Evolutionary conservation across 1,140 invertebrate species (phyloP), one percentile per base, ranked within the genome.

Genomic region (Hypothenemus hampei): DNA sequence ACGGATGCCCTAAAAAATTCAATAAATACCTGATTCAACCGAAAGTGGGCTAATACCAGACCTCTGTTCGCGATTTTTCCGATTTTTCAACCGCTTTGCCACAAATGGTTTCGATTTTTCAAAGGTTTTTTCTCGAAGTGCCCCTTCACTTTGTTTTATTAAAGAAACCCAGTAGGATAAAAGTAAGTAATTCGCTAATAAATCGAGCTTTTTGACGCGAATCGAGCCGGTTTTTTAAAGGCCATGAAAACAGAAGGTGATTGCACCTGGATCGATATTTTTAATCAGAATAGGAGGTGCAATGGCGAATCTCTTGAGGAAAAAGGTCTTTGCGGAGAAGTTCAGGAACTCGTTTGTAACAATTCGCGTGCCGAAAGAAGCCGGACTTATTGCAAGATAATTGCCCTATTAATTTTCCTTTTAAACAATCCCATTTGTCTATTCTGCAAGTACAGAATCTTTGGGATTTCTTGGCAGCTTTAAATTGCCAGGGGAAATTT

Each of bases 401-500:
- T 56, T 56, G 53, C 53, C n/a, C 53, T 56, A 56, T 56, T 56
- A 56, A 56, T 56, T 56, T 48, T 48, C 43, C 26, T 21, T 22
- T 48, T 47, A 48, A 56, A 56, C 44, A 47, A 33, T 35, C 31
- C 37, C 44, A 48, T 56, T 56, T 56, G 37, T 56, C 53, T 56
- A 56, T 46, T 48, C 35, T 22, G 44, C 44, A 41, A 56, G 44
- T 54, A 43, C 52, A 46, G 43, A 44, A 43, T 22, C 45, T 45
- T 22, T n/a, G n/a, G n/a, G n/a, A n/a, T n/a, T n/a, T n/a, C n/a
- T n/a, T n/a, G n/a, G n/a, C n/a, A n/a, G n/a, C n/a, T n/a, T n/a
- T n/a, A n/a, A n/a, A n/a, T n/a, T n/a, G n/a, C n/a, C n/a, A n/a
- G n/a, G n/a, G n/a, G n/a, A n/a, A n/a, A n/a, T n/a, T n/a, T n/a